These are phyloP conservation scores for Drosophila suboccidentalis DNA, from an alignment of 2,888 invertebrate genomes.

Conservation along the genomic window DNA sequence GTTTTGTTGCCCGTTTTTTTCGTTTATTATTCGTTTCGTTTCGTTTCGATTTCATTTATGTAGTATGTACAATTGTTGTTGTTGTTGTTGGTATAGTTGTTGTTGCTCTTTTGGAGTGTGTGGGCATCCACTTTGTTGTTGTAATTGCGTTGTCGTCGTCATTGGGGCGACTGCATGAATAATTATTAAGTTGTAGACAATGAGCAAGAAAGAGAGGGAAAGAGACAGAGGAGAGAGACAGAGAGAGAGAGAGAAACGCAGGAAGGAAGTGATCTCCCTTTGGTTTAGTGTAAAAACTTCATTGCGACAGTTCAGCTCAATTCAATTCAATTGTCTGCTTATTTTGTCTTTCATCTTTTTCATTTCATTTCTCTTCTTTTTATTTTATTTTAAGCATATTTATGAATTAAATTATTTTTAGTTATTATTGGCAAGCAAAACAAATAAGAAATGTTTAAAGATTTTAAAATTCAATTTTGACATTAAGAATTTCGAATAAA, in stretches of 20 bases:
- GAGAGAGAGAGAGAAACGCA: not conserved
- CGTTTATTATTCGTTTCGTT: constrained; percentile 74
- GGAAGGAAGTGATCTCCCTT: constrained; percentile 43
- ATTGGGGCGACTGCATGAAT: constrained; percentile 77
- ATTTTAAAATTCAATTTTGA: not conserved
- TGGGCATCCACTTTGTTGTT: constrained; percentile 79
- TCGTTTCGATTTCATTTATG: constrained; percentile 81
- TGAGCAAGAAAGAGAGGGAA: not conserved
- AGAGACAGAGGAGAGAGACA: not conserved
- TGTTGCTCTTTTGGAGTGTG: constrained; percentile 56
- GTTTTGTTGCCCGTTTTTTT: constrained; percentile 41
- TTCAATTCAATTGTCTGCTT: constrained; percentile 49
- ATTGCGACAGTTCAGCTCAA: constrained; percentile 33
- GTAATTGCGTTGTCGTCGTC: constrained; percentile 65
- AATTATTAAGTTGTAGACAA: constrained; percentile 74
- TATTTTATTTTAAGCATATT: constrained; percentile 50
- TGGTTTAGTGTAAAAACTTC: constrained; percentile 21
- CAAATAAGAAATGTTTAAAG: not conserved
- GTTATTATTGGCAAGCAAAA: constrained; percentile 19
- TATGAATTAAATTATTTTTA: constrained; percentile 59
- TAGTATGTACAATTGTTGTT: constrained; percentile 50
- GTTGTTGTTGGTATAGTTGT: constrained; percentile 36
- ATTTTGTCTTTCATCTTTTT: constrained; percentile 21
- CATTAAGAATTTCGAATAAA: not conserved
- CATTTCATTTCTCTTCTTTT: constrained; percentile 1